Evolutionary conservation across 2,113 vertebrate genomes (phyloP).

Genomic region (Chaetodon trifascialis): DNA sequence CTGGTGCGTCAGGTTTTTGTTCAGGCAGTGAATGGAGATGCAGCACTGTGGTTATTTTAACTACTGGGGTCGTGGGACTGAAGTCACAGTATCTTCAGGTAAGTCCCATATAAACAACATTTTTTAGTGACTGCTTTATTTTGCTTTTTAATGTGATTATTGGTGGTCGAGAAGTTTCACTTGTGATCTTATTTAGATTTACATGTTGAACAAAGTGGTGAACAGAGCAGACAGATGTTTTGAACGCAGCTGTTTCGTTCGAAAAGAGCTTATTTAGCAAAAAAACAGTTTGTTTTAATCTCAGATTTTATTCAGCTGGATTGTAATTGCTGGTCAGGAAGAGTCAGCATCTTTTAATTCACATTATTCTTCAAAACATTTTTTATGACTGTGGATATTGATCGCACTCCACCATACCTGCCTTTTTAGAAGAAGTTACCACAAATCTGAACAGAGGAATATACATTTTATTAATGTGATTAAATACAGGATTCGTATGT

Average conservation of each 20-base stretch:
- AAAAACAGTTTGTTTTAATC: neutral
- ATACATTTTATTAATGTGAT: neutral
- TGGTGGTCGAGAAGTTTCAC: neutral
- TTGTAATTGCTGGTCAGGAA: neutral
- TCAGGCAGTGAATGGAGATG: constrained; percentile 21
- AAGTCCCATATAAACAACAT: constrained; percentile 34
- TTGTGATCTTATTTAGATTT: neutral
- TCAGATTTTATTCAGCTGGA: neutral
- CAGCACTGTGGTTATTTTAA: constrained; percentile 41
- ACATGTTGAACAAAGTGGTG: neutral
- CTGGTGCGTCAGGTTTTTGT: constrained; percentile 22
- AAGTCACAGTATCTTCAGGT: constrained; percentile 47
- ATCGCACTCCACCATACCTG: neutral
- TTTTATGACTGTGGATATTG: neutral
- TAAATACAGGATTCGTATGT: neutral
- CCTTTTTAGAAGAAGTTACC: too few relatives aligned
- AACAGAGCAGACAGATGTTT: constrained; percentile 2
- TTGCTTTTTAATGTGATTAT: neutral
- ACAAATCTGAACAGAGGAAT: neutral
- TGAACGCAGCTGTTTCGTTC: too few relatives aligned
- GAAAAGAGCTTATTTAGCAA: too few relatives aligned
- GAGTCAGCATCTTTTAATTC: neutral
- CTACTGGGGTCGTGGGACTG: constrained; percentile 37
- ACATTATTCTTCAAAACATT: neutral
- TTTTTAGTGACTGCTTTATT: neutral